These are phyloP conservation scores for Rhinichthys klamathensis DNA, from an alignment of 2,113 vertebrate genomes.

Conservation along the genomic window DNA sequence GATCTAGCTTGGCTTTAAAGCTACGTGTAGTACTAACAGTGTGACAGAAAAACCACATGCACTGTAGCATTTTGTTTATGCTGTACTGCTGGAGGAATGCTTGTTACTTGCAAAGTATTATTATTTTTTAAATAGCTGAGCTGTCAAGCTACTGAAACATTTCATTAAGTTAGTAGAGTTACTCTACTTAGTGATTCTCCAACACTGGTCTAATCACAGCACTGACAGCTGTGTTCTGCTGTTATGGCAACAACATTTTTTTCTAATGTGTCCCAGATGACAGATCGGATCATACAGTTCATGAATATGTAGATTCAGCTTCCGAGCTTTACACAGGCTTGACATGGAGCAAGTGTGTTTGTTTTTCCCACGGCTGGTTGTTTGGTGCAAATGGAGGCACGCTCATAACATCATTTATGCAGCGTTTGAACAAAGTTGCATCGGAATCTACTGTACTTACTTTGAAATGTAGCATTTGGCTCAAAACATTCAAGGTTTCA, in stretches of 20 bases:
- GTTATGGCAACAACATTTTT: neutral
- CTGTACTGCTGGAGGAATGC: no score
- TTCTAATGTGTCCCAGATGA: neutral
- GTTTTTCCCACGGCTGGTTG: neutral
- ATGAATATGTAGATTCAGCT: neutral
- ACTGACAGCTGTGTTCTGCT: neutral
- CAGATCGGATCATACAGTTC: neutral
- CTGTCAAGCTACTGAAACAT: neutral
- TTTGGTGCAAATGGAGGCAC: neutral
- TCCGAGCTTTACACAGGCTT: neutral
- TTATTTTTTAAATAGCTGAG: neutral
- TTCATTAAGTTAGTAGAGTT: neutral
- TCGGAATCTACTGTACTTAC: neutral
- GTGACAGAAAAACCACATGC: neutral
- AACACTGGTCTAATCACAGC: neutral
- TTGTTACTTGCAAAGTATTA: no score
- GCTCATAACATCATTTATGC: neutral
- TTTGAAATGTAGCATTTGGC: conserved; percentile 15
- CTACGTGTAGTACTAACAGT: neutral
- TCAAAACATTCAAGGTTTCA: conserved; percentile 25
- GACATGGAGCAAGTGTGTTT: neutral
- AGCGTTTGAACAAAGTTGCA: neutral
- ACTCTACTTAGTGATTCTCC: neutral
- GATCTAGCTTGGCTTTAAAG: neutral
- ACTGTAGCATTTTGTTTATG: no score